Evolutionary conservation across 2,113 vertebrate genomes (phyloP).

Genomic region (Triplophysa siluroides): DNA sequence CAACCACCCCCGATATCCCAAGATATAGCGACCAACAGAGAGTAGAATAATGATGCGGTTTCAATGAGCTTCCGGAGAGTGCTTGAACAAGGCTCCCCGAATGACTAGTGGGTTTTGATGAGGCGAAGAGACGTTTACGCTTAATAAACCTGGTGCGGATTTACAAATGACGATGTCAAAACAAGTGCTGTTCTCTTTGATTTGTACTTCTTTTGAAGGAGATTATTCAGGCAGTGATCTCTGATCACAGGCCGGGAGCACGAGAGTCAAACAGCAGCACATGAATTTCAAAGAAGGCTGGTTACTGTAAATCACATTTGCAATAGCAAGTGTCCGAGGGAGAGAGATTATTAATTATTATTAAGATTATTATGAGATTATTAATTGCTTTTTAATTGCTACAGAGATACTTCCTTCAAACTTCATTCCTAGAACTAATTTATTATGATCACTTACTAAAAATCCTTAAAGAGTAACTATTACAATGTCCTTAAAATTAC

Average conservation of each 20-base stretch:
- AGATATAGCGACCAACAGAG: background rate
- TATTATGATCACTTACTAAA: background rate
- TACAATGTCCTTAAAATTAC: too few species aligned
- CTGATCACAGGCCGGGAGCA: background rate
- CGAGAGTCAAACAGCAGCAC: background rate
- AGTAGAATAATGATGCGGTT: background rate
- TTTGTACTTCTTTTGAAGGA: slow-evolving; percentile 17
- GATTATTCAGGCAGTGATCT: slow-evolving; percentile 25
- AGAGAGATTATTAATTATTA: too few species aligned
- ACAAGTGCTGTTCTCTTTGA: background rate
- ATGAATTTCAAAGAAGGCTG: background rate
- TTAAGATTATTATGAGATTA: too few species aligned
- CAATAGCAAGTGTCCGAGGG: background rate
- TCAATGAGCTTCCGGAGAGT: slow-evolving; percentile 18
- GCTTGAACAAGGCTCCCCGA: slow-evolving; percentile 6
- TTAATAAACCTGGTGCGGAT: background rate
- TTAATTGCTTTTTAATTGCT: background rate
- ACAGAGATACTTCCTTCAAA: background rate
- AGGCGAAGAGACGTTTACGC: background rate
- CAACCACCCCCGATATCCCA: background rate
- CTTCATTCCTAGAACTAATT: background rate
- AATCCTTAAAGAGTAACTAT: too few species aligned
- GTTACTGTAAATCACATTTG: background rate
- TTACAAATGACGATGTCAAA: slow-evolving; percentile 13
- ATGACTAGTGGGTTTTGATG: slow-evolving; percentile 16